phyloP scores from a whole-genome alignment of 2,113 vertebrate species.

The Cyprinus carpio region DNA sequence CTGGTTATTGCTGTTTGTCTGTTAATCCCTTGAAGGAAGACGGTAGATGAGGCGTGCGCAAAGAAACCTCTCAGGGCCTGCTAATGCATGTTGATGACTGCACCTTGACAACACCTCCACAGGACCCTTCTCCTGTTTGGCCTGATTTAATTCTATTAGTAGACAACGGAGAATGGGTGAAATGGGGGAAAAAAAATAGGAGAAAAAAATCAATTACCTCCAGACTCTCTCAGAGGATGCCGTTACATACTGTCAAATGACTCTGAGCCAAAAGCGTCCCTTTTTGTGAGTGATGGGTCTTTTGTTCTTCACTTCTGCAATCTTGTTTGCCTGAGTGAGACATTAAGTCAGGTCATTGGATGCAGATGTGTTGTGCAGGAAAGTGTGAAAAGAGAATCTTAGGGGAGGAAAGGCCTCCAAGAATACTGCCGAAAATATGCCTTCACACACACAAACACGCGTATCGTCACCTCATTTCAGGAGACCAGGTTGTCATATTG shows the following conservation, averaged over 20 bases:
- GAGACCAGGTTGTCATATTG: background rate
- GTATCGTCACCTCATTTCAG: constrained; percentile 23
- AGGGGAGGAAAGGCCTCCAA: constrained; percentile 30
- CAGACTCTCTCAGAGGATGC: constrained; percentile 41
- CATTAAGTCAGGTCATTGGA: constrained; percentile 59
- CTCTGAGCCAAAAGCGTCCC: constrained; percentile 36
- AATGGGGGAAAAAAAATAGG: background rate
- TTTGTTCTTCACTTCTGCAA: constrained; percentile 38
- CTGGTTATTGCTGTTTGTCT: constrained; percentile 39
- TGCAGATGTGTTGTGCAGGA: constrained; percentile 58
- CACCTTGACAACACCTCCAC: constrained; percentile 51
- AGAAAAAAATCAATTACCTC: constrained; percentile 54
- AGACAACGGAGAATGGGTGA: constrained; percentile 19
- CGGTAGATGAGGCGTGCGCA: constrained; percentile 40
- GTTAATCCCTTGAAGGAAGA: constrained; percentile 48
- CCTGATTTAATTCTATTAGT: constrained; percentile 55
- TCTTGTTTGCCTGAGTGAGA: constrained; percentile 53
- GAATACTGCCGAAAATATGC: background rate
- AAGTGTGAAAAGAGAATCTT: constrained; percentile 55
- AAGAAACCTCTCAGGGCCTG: constrained; percentile 34
- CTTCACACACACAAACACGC: constrained; percentile 29
- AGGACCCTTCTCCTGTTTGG: constrained; percentile 46
- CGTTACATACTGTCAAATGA: constrained; percentile 26
- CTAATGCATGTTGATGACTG: constrained; percentile 49
- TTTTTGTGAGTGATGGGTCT: constrained; percentile 31